Evolutionary conservation across 2,113 vertebrate species (phyloP), one percentile per base, ranked within the genome.

Genomic region (Ictalurus furcatus): DNA sequence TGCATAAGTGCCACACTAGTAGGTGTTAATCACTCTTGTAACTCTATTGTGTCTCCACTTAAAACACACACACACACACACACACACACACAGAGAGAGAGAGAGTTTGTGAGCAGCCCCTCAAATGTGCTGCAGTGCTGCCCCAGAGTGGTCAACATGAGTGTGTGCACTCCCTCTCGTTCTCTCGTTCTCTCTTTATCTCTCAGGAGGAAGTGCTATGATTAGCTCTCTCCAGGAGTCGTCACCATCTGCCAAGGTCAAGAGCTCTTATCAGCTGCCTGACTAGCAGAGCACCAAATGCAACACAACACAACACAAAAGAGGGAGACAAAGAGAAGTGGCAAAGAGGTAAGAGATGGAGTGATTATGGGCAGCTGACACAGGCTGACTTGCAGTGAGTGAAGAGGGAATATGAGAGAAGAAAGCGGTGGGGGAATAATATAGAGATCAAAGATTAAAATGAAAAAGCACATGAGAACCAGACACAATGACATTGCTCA

Each of bases 241-340:
- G 79, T 89, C 89, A 90, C 89, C 89, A 91, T 93, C 92, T 92
- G 90, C 91, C 92, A 93, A 92, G 91, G 92, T 93, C 91, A 92
- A 89, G 89, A 89, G 88, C 88, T 89, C 92, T 92, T 91, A 93
- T 93, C 92, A 92, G 92, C 91, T 93, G 90, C 85, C 86, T 90
- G 90, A 87, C 58, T 86, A 84, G 28, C 48, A 69, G 17, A 89
- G 59, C 54, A 65, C 76, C 52, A 30, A 74, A 58, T 21, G 40
- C 48, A n/a, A 88, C 52, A 25, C 52, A 74, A 58, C 30, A 61
- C 52, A n/a, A 88, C 52, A 25, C 58, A 63, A 84, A 65, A 14
- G 73, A 37, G 76, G 17, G 61, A 54, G 37, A 52, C 25, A 23
- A 58, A 63, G 23, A 58, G 82, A 73, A 85, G 83, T n/a, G 65